Conservation (phyloP, 2,888 invertebrate species). For the Heliconius hortense region DNA sequence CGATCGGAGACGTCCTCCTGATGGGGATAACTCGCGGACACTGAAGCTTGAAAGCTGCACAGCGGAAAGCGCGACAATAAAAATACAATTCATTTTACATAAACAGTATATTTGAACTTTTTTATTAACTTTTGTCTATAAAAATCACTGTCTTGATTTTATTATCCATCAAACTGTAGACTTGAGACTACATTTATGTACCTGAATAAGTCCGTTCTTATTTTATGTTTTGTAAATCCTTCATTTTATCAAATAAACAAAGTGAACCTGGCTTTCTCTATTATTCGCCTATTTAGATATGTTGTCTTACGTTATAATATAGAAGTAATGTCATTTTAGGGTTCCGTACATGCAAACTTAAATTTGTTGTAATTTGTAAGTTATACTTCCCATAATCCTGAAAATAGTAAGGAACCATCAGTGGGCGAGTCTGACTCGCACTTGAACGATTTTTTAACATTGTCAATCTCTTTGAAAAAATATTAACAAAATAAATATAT, state of each 20-base stretch:
- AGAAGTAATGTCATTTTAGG: too few relatives aligned
- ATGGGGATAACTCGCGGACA: background rate
- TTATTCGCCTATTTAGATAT: too few relatives aligned
- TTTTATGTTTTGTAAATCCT: background rate
- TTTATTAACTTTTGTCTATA: background rate
- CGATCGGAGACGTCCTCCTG: conserved; percentile 14
- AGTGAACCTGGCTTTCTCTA: too few relatives aligned
- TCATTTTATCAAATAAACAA: too few relatives aligned
- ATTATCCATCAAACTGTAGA: conserved; percentile 2
- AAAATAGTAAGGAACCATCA: too few relatives aligned
- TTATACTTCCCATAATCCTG: too few relatives aligned
- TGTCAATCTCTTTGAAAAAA: background rate
- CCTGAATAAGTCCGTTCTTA: background rate
- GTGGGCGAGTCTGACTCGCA: too few relatives aligned
- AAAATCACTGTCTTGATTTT: background rate
- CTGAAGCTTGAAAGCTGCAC: background rate
- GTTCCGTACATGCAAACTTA: too few relatives aligned
- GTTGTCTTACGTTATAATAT: too few relatives aligned
- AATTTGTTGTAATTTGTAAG: too few relatives aligned
- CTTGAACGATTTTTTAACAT: background rate
- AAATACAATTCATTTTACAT: background rate
- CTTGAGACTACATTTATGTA: background rate
- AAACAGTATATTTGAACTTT: conserved; percentile 1
- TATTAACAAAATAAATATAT: background rate
- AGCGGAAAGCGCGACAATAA: background rate